Evolutionary conservation across 2,113 vertebrate genomes (phyloP).

Genomic region (Petroica traversi): DNA sequence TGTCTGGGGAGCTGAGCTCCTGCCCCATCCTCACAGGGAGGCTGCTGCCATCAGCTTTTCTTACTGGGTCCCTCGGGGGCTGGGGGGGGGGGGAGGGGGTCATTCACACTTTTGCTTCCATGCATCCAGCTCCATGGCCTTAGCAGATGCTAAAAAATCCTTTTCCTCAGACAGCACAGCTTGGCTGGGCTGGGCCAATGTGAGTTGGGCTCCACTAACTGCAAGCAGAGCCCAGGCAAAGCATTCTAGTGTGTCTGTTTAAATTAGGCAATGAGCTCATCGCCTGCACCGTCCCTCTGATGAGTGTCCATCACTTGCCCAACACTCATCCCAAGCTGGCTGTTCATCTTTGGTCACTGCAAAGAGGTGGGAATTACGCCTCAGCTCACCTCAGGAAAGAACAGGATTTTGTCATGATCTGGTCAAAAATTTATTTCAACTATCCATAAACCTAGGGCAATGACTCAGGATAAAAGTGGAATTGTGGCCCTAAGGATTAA

Average conservation of each 20-base stretch:
- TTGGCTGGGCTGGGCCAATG: accelerated
- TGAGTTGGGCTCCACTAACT: neutral
- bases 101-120: neutral
- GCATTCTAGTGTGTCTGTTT: neutral
- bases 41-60: neutral
- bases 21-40: neutral
- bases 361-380: neutral
- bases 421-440: neutral
- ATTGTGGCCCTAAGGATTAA: neutral
- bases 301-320: neutral
- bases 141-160: neutral
- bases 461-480: neutral
- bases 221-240: neutral
- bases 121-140: neutral
- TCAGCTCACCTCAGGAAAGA: neutral
- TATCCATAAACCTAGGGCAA: neutral
- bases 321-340: neutral
- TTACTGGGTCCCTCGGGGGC: accelerated
- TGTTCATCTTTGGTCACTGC: neutral
- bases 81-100: too few relatives aligned
- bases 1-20: neutral
- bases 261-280: neutral
- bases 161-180: neutral
- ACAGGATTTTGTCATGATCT: neutral
- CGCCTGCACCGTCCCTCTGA: neutral